phyloP scores from a whole-genome alignment of 2,888 invertebrate genomes.

The Drosophila tanythrix region DNA sequence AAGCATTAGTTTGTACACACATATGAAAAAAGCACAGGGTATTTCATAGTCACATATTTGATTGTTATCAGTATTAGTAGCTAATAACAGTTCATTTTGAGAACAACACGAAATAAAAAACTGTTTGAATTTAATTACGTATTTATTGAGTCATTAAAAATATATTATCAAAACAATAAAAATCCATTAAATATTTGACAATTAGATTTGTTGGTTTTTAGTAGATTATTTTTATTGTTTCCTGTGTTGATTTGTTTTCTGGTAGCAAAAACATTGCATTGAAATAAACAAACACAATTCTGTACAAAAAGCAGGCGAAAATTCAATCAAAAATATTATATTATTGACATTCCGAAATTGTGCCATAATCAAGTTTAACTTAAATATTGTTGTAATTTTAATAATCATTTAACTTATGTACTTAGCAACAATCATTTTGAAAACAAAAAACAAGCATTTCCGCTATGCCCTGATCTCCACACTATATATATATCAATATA shows the following conservation, averaged over 20 bases:
- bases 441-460: conserved; percentile 30
- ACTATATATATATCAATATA: not conserved
- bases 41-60: conserved; percentile 13
- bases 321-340: not conserved
- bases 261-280: conserved; percentile 38
- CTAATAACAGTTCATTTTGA: conserved; percentile 1
- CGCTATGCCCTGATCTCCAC: conserved; percentile 54
- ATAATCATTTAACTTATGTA: conserved; percentile 29
- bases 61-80: conserved; percentile 7
- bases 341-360: conserved; percentile 10
- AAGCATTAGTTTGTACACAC: conserved; percentile 10
- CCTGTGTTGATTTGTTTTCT: conserved; percentile 23
- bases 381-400: conserved; percentile 19
- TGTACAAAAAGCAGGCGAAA: conserved; percentile 27
- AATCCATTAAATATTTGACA: conserved; percentile 11
- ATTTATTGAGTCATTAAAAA: conserved; percentile 34
- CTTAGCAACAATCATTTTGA: conserved; percentile 40
- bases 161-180: conserved; percentile 1
- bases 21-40: conserved; percentile 12
- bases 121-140: conserved; percentile 14
- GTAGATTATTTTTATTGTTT: not conserved
- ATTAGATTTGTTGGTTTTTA: conserved; percentile 16
- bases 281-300: conserved; percentile 70
- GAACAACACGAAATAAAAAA: conserved; percentile 7
- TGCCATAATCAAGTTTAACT: conserved; percentile 15